These are phyloP conservation scores for Gandaritis pyraliata DNA, from an alignment of 2,888 invertebrate genomes.

Conservation along the genomic window DNA sequence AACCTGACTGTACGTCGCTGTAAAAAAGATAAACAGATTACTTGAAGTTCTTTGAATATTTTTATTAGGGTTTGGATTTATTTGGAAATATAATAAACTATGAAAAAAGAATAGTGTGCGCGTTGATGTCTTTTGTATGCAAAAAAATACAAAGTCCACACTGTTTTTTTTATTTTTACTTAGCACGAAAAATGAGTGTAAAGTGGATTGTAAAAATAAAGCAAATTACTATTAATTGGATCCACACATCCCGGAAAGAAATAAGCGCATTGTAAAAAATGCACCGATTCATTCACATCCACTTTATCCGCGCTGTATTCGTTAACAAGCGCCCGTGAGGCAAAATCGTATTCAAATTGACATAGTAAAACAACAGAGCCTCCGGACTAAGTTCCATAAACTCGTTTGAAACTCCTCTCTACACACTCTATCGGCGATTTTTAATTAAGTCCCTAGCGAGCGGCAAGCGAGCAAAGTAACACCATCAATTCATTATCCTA, in stretches of 20 bases:
- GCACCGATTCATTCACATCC: conserved; percentile 25
- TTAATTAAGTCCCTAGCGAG: conserved; percentile 83
- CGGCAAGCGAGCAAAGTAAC: conserved; percentile 81
- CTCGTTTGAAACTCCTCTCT: conserved; percentile 81
- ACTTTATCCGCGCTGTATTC: conserved; percentile 34
- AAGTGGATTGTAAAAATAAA: conserved; percentile 7
- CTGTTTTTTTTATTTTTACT: neutral
- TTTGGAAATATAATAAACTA: neutral
- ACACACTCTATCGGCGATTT: conserved; percentile 84
- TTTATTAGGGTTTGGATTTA: too few relatives aligned
- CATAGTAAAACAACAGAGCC: conserved; percentile 82
- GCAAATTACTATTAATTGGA: conserved; percentile 9
- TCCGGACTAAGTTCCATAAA: conserved; percentile 80
- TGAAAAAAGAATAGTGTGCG: conserved; percentile 12
- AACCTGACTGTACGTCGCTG: conserved; percentile 37
- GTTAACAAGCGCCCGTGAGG: conserved; percentile 58
- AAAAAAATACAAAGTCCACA: neutral
- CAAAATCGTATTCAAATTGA: conserved; percentile 83
- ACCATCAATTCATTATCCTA: conserved; percentile 85
- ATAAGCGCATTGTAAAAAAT: conserved; percentile 13
- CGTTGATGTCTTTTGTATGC: conserved; percentile 38
- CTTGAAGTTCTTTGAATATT: neutral
- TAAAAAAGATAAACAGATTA: conserved; percentile 13
- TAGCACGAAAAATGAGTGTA: neutral
- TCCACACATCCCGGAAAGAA: conserved; percentile 11